Evolutionary conservation across 2,888 invertebrate species (phyloP).

Genomic region (Drosophila demipolita): DNA sequence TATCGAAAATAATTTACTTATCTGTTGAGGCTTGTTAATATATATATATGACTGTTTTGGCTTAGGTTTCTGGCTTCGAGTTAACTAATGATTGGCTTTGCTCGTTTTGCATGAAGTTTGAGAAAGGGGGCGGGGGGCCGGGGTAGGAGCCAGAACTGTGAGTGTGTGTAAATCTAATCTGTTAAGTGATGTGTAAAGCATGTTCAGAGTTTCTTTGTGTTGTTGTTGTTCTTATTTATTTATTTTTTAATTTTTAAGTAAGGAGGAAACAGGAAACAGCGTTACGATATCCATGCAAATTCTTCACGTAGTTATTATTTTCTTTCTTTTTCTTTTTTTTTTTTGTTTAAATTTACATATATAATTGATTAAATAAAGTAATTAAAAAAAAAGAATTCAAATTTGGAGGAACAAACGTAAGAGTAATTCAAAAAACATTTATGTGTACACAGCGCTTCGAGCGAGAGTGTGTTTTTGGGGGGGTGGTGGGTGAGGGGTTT

Average conservation of each 20-base stretch:
- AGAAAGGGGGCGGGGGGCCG: too few relatives aligned
- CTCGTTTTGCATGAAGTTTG: constrained; percentile 4
- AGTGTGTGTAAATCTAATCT: constrained; percentile 25
- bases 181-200: constrained; percentile 19
- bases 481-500: constrained; percentile 13
- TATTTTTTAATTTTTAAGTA: constrained; percentile 39
- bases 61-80: constrained; percentile 5
- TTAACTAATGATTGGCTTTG: constrained; percentile 23
- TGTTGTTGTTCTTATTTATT: constrained; percentile 15
- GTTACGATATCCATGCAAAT: constrained; percentile 85
- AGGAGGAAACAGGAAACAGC: constrained; percentile 75
- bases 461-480: constrained; percentile 21
- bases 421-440: constrained; percentile 22
- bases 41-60: neutral
- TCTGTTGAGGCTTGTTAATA: constrained; percentile 46
- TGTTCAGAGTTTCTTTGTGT: constrained; percentile 22
- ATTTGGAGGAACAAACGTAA: constrained; percentile 38
- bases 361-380: constrained; percentile 48
- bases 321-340: constrained; percentile 51
- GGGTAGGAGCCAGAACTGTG: constrained; percentile 9
- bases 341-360: constrained; percentile 58
- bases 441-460: constrained; percentile 40
- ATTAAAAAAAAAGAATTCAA: constrained; percentile 14
- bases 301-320: constrained; percentile 78
- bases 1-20: constrained; percentile 65